Base-by-base conservation (phyloP, 2,888 invertebrate genomes). In the Sabatieria punctata region DNA sequence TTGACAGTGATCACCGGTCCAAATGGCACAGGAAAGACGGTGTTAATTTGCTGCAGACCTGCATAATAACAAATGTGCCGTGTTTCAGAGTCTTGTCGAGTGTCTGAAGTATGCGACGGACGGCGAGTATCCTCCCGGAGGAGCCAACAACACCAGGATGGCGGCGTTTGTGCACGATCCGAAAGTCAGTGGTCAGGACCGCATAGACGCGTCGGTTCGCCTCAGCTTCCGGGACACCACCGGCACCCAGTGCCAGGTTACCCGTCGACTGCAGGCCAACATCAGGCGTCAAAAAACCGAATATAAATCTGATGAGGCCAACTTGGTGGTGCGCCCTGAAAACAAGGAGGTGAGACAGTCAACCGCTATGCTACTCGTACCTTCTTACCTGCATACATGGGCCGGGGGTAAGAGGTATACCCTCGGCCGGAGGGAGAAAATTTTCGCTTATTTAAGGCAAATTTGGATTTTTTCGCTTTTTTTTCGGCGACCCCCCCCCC, bases 1-100 rank as follows among this genome's bases (percentile, higher is more conserved):
- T 71, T 97, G 38, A 95, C 95, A 4, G 71, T 97, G 43, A 89
- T 97, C 59, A 73, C 91, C 37, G 97, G 97, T 1, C 82, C 85
- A 62, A 99, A 97, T 75, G 97, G 97, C 48, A 89, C 89, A 64
- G 97, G 97, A 18, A 76, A 76, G 67, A 76, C 76, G 41, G 73
- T 74, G 24, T 19, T 15, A 18, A 23, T 15, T 48, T 36, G 2
- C n/a, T 4, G 4, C 8, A 23, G 4, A 19, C 2, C 2, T 1
- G 6, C n/a, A 39, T 30, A 46, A 39, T 42, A 38, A 24, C 40
- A 19, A 35, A 33, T 47, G 22, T 44, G 48, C 49, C 49, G 50
- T 46, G 36, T 62, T 65, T 18, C 57, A 74, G 73, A 95, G 95
- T 0, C 80, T 95, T 35, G 91, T 97, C 55, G 97, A 97, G 69